phyloP scores from a whole-genome alignment of 2,888 invertebrate species.

The Formica aserva region DNA sequence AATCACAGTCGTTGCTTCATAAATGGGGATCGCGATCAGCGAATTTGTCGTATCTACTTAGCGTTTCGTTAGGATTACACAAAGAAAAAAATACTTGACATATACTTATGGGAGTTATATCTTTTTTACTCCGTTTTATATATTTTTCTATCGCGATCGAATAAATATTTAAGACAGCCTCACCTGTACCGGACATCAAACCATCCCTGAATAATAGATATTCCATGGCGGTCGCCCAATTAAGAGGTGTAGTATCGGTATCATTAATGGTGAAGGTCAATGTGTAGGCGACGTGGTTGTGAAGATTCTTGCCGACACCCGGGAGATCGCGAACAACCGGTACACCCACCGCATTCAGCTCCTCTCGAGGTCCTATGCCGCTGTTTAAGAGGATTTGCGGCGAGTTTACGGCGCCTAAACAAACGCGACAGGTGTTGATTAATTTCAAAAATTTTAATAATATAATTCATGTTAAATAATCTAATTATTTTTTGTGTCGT shows the following conservation, averaged over 20 bases:
- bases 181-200: conserved; percentile 95
- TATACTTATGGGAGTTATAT: background rate
- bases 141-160: background rate
- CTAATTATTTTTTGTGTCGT: background rate
- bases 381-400: conserved; percentile 97
- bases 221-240: conserved; percentile 97
- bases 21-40: background rate
- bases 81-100: background rate
- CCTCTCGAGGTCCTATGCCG: conserved; percentile 93
- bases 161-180: conserved; percentile 59
- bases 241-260: conserved; percentile 93
- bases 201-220: conserved; percentile 95
- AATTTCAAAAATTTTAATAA: background rate
- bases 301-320: conserved; percentile 94
- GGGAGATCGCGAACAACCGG: conserved; percentile 91
- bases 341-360: conserved; percentile 89
- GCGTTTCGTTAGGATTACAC: background rate
- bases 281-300: conserved; percentile 94
- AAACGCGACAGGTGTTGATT: background rate
- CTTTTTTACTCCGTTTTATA: background rate
- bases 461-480: background rate
- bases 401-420: conserved; percentile 94
- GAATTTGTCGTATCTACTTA: background rate
- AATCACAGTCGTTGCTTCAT: background rate
- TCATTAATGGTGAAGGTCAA: conserved; percentile 93